Evolutionary conservation across 2,113 vertebrate species (phyloP).

Genomic region (Tricholaema leucomelas): DNA sequence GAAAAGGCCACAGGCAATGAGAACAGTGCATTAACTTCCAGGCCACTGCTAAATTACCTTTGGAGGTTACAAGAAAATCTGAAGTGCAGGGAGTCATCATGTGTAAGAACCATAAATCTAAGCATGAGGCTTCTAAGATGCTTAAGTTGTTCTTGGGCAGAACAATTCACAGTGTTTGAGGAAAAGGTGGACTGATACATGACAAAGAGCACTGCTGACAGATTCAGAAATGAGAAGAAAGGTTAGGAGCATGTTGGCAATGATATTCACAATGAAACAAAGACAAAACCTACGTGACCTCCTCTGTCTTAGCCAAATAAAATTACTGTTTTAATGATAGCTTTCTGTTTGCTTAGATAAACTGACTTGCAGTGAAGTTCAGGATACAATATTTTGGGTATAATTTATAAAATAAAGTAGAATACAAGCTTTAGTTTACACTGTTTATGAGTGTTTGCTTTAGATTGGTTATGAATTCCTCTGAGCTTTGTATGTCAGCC

Average conservation of each 20-base stretch:
- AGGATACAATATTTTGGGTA: neutral
- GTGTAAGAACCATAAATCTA: neutral
- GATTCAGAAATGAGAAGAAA: neutral
- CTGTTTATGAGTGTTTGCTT: neutral
- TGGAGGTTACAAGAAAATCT: neutral
- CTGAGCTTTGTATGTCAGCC: neutral
- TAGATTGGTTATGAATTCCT: neutral
- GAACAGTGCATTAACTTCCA: neutral
- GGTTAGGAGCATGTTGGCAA: neutral
- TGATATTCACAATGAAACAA: neutral
- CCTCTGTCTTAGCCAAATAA: neutral
- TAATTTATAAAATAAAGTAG: neutral
- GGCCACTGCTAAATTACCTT: neutral
- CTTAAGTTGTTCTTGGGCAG: neutral
- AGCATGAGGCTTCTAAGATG: neutral
- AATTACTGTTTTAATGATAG: neutral
- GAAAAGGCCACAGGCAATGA: neutral
- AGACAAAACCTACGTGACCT: neutral
- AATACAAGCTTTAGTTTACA: neutral
- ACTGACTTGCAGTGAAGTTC: neutral
- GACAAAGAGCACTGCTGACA: neutral
- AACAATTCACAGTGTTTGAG: neutral
- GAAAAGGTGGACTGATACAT: neutral
- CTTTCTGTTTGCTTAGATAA: neutral
- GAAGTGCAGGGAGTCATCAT: neutral